Conservation (phyloP, 2,113 vertebrate genomes). For the Antennarius striatus region DNA sequence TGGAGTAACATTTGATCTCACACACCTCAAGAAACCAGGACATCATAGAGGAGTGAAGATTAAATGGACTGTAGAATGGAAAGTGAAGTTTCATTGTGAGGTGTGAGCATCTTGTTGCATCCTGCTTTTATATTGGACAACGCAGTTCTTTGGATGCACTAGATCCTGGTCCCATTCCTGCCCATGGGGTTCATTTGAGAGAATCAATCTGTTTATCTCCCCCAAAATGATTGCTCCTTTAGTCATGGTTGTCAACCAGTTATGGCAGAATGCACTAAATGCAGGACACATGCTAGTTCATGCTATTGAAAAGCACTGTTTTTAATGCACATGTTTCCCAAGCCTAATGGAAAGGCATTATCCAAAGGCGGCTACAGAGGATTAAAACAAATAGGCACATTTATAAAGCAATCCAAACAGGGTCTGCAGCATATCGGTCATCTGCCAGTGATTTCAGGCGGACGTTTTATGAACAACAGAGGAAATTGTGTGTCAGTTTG, state of each 20-base stretch:
- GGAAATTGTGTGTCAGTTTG: constrained; percentile 56
- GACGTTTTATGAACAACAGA: constrained; percentile 46
- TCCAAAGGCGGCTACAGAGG: constrained; percentile 5
- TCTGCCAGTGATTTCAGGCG: constrained; percentile 38
- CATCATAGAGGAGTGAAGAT: constrained; percentile 43
- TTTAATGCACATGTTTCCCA: constrained; percentile 25
- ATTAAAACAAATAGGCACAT: constrained; percentile 55
- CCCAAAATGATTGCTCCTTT: constrained; percentile 17
- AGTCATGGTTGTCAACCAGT: constrained; percentile 44
- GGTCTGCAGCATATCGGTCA: constrained; percentile 37
- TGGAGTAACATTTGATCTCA: constrained; percentile 49
- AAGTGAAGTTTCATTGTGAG: constrained; percentile 74
- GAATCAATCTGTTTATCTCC: constrained; percentile 29
- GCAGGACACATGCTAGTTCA: constrained; percentile 21
- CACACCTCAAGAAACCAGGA: constrained; percentile 50
- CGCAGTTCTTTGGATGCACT: constrained; percentile 45
- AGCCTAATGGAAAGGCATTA: constrained; percentile 55
- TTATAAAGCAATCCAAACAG: constrained; percentile 39
- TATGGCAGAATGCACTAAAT: constrained; percentile 17
- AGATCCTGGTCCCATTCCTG: constrained; percentile 15
- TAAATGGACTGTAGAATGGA: constrained; percentile 66
- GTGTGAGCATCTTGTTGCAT: constrained; percentile 46
- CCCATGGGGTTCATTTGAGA: constrained; percentile 1
- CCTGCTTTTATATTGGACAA: constrained; percentile 15
- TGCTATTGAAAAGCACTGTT: constrained; percentile 35